A percentile compares a stretch with the other conserved stretches of the same genome.
Evolutionary conservation across 2,888 invertebrate species (phyloP).

Genomic region (Litoditis marina): DNA sequence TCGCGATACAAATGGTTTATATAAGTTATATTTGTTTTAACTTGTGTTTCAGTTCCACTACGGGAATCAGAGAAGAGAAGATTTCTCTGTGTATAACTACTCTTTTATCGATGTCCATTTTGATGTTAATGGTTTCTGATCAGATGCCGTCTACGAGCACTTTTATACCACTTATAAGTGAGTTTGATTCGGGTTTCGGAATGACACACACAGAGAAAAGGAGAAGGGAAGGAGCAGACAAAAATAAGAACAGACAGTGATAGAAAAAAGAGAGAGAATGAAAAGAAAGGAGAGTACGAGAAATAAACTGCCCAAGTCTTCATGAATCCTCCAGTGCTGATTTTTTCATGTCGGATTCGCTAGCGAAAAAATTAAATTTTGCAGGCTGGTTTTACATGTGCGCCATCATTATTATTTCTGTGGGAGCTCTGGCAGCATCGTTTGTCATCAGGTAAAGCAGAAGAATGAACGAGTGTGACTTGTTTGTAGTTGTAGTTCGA

Average conservation of each 20-base stretch:
- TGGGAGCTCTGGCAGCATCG: constrained; percentile 26
- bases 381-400: constrained; percentile 29
- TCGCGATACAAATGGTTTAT: too few relatives aligned
- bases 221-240: too few relatives aligned
- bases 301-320: too few relatives aligned
- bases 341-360: too few relatives aligned
- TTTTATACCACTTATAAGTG: constrained; percentile 64
- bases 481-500: not conserved
- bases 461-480: not conserved
- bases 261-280: too few relatives aligned
- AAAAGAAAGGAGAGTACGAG: too few relatives aligned
- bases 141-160: constrained; percentile 64
- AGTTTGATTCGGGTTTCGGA: too few relatives aligned
- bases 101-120: constrained; percentile 63
- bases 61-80: constrained; percentile 28
- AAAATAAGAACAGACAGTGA: too few relatives aligned
- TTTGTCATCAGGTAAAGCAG: constrained; percentile 20
- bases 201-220: too few relatives aligned
- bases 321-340: too few relatives aligned
- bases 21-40: too few relatives aligned
- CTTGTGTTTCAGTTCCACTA: constrained; percentile 23
- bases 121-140: constrained; percentile 63
- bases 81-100: constrained; percentile 61
- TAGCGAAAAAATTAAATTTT: too few relatives aligned
- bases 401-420: constrained; percentile 28